These are phyloP conservation scores for Hipposideros larvatus DNA, from an alignment of 2,797 vertebrate species.

Conservation along the genomic window DNA sequence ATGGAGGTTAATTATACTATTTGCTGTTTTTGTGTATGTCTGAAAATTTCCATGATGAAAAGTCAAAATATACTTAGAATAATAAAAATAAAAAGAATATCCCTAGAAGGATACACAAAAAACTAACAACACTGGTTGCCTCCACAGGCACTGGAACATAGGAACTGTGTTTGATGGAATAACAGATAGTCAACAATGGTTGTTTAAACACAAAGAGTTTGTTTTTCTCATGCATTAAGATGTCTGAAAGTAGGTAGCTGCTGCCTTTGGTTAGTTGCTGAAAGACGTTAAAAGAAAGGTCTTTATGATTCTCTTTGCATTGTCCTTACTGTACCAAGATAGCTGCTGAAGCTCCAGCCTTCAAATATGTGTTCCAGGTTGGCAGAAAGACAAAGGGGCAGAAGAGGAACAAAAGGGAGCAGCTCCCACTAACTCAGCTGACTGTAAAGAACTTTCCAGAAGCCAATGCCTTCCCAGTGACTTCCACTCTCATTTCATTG, in stretches of 20 bases:
- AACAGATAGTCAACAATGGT: background rate
- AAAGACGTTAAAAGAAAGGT: slow-evolving; percentile 9
- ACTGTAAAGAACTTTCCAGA: slow-evolving; percentile 20
- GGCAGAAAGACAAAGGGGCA: background rate
- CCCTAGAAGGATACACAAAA: background rate
- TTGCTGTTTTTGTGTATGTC: background rate
- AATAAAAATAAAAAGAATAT: slow-evolving; percentile 20
- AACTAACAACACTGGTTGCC: background rate
- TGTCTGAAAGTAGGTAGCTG: background rate
- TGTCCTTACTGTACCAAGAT: background rate
- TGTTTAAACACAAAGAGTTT: background rate
- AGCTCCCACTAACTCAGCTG: background rate
- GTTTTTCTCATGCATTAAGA: slow-evolving; percentile 9
- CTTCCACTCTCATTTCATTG: background rate
- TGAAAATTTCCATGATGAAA: slow-evolving; percentile 28
- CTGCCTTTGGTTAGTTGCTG: slow-evolving; percentile 10
- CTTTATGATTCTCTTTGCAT: background rate
- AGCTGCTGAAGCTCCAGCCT: background rate
- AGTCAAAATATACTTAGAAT: slow-evolving; percentile 2
- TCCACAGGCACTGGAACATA: background rate
- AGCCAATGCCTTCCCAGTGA: background rate
- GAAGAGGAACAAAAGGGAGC: background rate
- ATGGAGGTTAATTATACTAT: background rate
- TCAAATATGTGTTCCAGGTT: background rate
- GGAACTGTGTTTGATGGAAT: background rate